Conservation (phyloP, 1,140 invertebrate genomes). For the Neelides sp. region DNA sequence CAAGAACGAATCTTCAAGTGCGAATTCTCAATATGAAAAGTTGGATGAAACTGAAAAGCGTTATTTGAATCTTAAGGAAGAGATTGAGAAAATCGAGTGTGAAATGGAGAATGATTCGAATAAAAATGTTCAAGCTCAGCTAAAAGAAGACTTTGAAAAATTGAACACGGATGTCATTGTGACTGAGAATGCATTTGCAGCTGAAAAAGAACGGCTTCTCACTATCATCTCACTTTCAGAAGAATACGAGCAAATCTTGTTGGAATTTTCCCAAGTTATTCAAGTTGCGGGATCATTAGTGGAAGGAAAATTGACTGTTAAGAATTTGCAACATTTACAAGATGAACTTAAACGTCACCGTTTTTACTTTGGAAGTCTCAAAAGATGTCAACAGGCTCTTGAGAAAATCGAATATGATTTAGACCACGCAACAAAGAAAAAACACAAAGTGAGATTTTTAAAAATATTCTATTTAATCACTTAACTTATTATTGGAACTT, state of each 20-base stretch:
- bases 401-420: constrained; percentile 71
- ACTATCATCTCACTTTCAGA: constrained; percentile 59
- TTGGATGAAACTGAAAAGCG: too few relatives aligned
- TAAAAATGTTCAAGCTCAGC: too few relatives aligned
- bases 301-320: constrained; percentile 57
- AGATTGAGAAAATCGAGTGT: too few relatives aligned
- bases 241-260: constrained; percentile 72
- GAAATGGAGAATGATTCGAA: too few relatives aligned
- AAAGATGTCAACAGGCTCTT: constrained; percentile 62
- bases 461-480: constrained; percentile 57
- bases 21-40: too few relatives aligned
- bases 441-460: constrained; percentile 56
- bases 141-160: constrained; percentile 36
- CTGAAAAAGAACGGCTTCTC: constrained; percentile 56
- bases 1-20: too few relatives aligned
- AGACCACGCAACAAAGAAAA: constrained; percentile 58
- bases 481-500: constrained; percentile 59
- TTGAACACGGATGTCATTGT: constrained; percentile 43
- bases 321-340: constrained; percentile 58
- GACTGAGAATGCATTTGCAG: constrained; percentile 37
- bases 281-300: constrained; percentile 63
- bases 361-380: constrained; percentile 74
- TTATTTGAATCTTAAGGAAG: too few relatives aligned
- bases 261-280: constrained; percentile 70
- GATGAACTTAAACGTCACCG: constrained; percentile 77